Evolutionary conservation across 2,113 vertebrate species (phyloP), one percentile per base, ranked within the genome.

Genomic region (Tor tambroides): DNA sequence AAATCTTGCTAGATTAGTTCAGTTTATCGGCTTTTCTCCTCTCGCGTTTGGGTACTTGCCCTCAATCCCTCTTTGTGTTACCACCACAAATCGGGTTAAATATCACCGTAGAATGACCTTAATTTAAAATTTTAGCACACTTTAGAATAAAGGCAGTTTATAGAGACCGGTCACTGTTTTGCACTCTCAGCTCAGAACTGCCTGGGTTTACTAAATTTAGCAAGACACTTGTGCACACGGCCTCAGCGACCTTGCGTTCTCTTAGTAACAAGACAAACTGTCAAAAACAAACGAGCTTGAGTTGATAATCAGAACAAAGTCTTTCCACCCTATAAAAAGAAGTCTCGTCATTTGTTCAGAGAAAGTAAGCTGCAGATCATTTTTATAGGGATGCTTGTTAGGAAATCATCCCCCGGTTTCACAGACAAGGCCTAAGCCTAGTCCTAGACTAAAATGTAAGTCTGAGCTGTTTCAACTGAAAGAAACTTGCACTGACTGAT

Each of bases 1-100:
- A 86, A 87, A 81, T 77, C 54, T 77, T 80, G 41, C 75, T 75
- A 87, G 88, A 87, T 89, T 87, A 85, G 61, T 71, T 65, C 83
- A 26, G 49, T 72, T 63, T 78, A 72, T 74, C 46, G 21, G 49
- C 67, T 84, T 84, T 84, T 84, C 67, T 56, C 32, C 8, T 80
- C 28, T 79, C 46, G 51, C 56, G 81, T 51, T 87, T 85, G 75
- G 79, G 51, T 54, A 26, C 72, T 74, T 77, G 74, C 61, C 76
- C 82, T 74, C 67, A 84, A 59, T 84, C 67, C 65, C 11, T 63
- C 35, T 81, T 74, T 75, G 69, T 32, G 35, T 63, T 65, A 28
- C 67, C 59, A 67, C 71, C 23, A 26, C 71, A 77, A 67, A 77
- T 77, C 21, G 12, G 32, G 71, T 77, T 72, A 67, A 78, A 77